A percentile compares a stretch with the other conserved stretches of the same genome.
phyloP scores from a whole-genome alignment of 2,888 invertebrate species.

The Melieria picta region DNA sequence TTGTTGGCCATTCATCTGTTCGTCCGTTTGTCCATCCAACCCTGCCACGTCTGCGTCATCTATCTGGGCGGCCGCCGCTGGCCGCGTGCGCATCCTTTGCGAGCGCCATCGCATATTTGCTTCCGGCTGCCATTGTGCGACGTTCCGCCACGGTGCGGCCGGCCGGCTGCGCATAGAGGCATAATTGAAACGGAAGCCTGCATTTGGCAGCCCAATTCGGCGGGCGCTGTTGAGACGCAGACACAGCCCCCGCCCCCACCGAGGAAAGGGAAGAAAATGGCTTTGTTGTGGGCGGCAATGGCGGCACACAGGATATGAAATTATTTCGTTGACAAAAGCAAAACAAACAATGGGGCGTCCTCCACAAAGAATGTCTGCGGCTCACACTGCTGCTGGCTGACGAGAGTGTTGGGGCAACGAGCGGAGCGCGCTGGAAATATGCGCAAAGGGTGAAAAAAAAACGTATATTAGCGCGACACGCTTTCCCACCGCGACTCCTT shows the following conservation, averaged over 20 bases:
- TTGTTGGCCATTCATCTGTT: constrained; percentile 10
- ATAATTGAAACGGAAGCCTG: constrained; percentile 63
- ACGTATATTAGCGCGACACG: not conserved
- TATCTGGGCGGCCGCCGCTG: not conserved
- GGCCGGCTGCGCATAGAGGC: constrained; percentile 33
- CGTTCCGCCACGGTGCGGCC: constrained; percentile 39
- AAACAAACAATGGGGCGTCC: constrained; percentile 35
- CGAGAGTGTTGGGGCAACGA: too few species aligned
- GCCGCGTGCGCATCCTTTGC: constrained; percentile 15
- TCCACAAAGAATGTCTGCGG: constrained; percentile 1
- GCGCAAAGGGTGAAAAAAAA: not conserved
- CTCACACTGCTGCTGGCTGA: not conserved
- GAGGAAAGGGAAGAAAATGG: not conserved
- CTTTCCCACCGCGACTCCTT: not conserved
- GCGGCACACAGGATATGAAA: constrained; percentile 47
- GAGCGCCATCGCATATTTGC: constrained; percentile 45
- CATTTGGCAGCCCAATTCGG: constrained; percentile 49
- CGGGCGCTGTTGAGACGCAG: not conserved
- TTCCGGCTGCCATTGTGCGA: constrained; percentile 49
- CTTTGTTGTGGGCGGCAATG: constrained; percentile 31
- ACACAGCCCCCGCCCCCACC: not conserved
- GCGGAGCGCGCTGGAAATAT: not conserved
- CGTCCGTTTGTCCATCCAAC: constrained; percentile 7
- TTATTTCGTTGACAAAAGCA: constrained; percentile 60
- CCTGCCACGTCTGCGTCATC: too few species aligned